These are phyloP conservation scores for Laticauda laticaudata DNA, from an alignment of 2,113 vertebrate genomes.

Conservation along the genomic window DNA sequence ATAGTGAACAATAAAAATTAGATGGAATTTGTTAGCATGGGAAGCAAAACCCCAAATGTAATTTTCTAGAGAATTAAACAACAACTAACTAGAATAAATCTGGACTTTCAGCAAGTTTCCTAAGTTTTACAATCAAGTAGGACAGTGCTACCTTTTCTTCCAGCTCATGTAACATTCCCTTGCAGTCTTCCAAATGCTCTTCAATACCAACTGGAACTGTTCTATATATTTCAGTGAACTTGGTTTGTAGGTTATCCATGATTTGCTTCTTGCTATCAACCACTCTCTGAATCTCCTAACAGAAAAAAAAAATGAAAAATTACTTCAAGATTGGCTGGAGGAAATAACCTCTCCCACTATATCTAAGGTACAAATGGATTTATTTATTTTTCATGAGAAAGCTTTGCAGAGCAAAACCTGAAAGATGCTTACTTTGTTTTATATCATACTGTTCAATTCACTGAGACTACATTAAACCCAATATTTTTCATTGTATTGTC, in stretches of 20 bases:
- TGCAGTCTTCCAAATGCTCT: slow-evolving; percentile 76
- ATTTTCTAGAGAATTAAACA: background rate
- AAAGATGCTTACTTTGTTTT: slow-evolving; percentile 52
- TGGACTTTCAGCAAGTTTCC: background rate
- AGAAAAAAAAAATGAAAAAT: slow-evolving; percentile 30
- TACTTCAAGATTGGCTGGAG: background rate
- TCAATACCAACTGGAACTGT: slow-evolving; percentile 79
- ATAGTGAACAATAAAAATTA: background rate
- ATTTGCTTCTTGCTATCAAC: slow-evolving; percentile 77
- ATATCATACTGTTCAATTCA: slow-evolving; percentile 57
- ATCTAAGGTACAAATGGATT: slow-evolving; percentile 34
- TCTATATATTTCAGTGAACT: slow-evolving; percentile 78
- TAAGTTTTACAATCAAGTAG: background rate
- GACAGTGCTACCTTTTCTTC: slow-evolving; percentile 81
- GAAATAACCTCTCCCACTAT: background rate
- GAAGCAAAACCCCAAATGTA: background rate
- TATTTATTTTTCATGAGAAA: slow-evolving; percentile 38
- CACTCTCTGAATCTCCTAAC: slow-evolving; percentile 79
- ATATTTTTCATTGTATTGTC: slow-evolving; percentile 55
- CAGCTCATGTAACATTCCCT: slow-evolving; percentile 70
- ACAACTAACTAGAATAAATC: background rate
- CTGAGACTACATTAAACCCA: slow-evolving; percentile 65
- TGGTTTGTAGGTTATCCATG: slow-evolving; percentile 79
- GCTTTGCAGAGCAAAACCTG: slow-evolving; percentile 42
- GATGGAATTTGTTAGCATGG: background rate